Evolutionary conservation across 2,797 vertebrate genomes (phyloP).

Genomic region (Lycodopsis pacificus): DNA sequence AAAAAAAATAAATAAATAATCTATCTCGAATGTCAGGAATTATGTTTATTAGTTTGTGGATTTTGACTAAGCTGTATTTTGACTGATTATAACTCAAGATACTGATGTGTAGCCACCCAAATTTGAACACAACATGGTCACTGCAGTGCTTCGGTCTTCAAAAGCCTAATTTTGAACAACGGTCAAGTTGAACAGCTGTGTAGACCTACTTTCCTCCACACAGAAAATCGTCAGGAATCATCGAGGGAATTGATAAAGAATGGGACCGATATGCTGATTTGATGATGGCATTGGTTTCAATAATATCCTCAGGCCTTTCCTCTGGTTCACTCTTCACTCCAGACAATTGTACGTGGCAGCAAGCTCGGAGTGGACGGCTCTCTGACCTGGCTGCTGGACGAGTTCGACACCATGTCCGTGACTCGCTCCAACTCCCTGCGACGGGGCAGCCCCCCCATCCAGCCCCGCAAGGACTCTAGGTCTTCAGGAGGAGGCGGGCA

Average conservation of each 20-base stretch:
- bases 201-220: neutral
- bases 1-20: too few relatives aligned
- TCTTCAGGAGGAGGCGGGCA: slow-evolving; percentile 74
- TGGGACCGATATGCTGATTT: neutral
- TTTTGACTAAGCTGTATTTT: neutral
- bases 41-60: neutral
- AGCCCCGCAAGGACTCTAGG: slow-evolving; percentile 74
- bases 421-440: slow-evolving; percentile 95
- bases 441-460: slow-evolving; percentile 89
- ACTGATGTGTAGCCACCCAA: neutral
- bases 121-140: neutral
- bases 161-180: neutral
- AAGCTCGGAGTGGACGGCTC: slow-evolving; percentile 90
- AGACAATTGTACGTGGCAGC: slow-evolving; percentile 94
- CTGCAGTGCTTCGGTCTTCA: neutral
- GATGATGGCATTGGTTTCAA: neutral
- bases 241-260: neutral
- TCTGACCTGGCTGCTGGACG: slow-evolving; percentile 93
- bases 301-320: neutral
- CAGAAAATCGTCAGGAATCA: neutral
- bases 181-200: neutral
- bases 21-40: neutral
- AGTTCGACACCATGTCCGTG: slow-evolving; percentile 95
- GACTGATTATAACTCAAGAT: neutral
- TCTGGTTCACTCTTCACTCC: neutral